Conservation (phyloP, 2,113 vertebrate genomes). For the Alces alces region DNA sequence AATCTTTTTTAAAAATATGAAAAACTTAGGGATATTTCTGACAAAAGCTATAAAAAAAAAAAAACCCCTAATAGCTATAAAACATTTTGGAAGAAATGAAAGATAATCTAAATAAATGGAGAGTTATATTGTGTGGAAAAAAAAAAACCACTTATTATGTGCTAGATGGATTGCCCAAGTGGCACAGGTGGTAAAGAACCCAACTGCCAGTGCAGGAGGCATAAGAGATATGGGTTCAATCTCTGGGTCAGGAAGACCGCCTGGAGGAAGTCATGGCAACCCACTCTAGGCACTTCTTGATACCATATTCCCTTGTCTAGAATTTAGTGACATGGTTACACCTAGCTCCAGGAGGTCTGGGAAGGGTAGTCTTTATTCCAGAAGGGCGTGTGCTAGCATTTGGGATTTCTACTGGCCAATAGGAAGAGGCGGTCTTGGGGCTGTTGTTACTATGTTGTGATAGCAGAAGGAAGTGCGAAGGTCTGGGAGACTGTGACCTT, state of each 20-base stretch:
- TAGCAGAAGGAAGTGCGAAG: rapidly evolving
- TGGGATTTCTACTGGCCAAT: neutral
- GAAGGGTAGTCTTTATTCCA: neutral
- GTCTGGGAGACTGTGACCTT: neutral
- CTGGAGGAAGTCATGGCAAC: neutral
- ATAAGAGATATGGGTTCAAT: neutral
- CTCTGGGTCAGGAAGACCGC: neutral
- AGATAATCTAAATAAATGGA: neutral
- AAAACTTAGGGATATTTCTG: neutral
- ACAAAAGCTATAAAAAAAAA: neutral
- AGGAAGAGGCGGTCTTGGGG: neutral
- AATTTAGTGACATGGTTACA: neutral
- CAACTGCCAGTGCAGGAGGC: neutral
- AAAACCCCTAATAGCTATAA: neutral
- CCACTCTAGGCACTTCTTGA: neutral
- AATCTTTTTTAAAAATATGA: neutral
- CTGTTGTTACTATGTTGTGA: neutral
- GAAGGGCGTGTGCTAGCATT: rapidly evolving
- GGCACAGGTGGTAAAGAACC: neutral
- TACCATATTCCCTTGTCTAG: neutral
- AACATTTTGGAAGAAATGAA: neutral
- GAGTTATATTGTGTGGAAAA: neutral
- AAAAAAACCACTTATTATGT: neutral
- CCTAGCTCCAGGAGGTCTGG: neutral
- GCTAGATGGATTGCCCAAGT: neutral